Percentiles rank a stretch among this genome's conserved stretches.
These are phyloP conservation scores for Athene noctua DNA, from an alignment of 2,113 vertebrate species.

Conservation along the genomic window DNA sequence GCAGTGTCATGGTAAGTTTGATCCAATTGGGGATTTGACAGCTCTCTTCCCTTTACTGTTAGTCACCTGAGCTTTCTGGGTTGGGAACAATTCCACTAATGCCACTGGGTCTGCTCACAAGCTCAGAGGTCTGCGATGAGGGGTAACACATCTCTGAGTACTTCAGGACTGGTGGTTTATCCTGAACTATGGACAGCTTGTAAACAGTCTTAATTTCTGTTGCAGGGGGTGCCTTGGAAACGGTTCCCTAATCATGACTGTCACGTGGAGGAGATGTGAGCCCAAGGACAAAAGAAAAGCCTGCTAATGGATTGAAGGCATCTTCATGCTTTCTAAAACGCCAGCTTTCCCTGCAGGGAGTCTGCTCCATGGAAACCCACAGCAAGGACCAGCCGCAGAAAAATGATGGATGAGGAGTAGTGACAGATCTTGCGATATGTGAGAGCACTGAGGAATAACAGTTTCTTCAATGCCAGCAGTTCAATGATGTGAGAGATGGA, in stretches of 20 bases:
- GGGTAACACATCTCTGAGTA: not conserved
- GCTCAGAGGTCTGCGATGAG: not conserved
- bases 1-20: conserved; percentile 29
- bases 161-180: not conserved
- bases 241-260: not conserved
- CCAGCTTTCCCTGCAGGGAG: not conserved
- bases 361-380: not conserved
- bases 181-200: not conserved
- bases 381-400: not conserved
- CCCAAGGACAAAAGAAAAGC: not conserved
- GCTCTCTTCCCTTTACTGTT: not conserved
- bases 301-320: not conserved
- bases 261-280: not conserved
- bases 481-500: not conserved
- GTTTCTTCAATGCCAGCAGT: not conserved
- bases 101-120: not conserved
- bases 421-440: not conserved
- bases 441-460: not conserved
- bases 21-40: not conserved
- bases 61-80: not conserved
- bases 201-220: conserved; percentile 22
- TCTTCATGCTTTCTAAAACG: not conserved
- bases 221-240: conserved; percentile 14
- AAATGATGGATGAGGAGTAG: not conserved
- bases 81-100: not conserved